Conservation (phyloP, 2,888 invertebrate genomes). For the Hydrotaea cyrtoneurina region DNA sequence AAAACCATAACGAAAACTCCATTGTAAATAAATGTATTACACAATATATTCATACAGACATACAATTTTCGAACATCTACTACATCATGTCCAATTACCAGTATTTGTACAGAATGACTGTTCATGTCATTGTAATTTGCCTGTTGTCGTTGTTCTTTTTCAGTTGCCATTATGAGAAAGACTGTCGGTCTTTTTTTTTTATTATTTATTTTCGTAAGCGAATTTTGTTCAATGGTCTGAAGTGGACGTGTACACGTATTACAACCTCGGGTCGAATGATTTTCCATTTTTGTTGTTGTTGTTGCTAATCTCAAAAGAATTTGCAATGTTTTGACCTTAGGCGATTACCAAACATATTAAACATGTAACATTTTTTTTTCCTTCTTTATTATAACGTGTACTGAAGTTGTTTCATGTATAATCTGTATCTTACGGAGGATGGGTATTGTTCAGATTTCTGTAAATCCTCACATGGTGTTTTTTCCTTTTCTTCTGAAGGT, state of each 20-base stretch:
- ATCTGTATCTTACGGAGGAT: background rate
- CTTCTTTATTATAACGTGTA: background rate
- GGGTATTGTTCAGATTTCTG: no score
- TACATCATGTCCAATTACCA: background rate
- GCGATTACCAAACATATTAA: slow-evolving; percentile 36
- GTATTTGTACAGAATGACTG: background rate
- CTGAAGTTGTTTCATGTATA: background rate
- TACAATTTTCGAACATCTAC: background rate
- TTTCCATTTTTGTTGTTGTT: slow-evolving; percentile 64
- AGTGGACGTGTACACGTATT: slow-evolving; percentile 29
- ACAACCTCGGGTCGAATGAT: slow-evolving; percentile 41
- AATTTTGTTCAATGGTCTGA: slow-evolving; percentile 8
- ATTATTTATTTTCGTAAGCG: background rate
- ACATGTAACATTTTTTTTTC: slow-evolving; percentile 19
- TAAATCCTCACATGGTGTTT: no score
- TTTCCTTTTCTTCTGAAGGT: no score
- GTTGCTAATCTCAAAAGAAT: slow-evolving; percentile 67
- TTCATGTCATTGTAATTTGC: slow-evolving; percentile 15
- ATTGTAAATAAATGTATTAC: no score
- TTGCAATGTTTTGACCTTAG: slow-evolving; percentile 59
- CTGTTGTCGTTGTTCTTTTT: background rate
- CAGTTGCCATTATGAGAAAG: background rate
- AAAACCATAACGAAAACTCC: no score
- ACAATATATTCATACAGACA: no score
- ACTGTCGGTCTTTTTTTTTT: background rate